Evolutionary conservation across 2,113 vertebrate species (phyloP), one percentile per base, ranked within the genome.

Genomic region (Brienomyrus brachyistius): DNA sequence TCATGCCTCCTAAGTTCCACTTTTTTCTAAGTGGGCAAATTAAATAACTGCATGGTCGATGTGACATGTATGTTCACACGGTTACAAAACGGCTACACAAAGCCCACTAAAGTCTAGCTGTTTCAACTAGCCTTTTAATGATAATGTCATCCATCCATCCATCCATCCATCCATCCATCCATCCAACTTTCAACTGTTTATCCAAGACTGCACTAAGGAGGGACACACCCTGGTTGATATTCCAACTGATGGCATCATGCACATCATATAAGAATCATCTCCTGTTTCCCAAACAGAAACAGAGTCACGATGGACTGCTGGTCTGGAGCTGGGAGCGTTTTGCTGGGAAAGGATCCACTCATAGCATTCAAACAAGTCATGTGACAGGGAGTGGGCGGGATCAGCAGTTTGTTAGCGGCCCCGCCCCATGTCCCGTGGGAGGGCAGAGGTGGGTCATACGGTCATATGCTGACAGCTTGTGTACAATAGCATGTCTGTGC

Each of bases 381-480:
- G 31, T 35, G 51, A 52, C 13, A 1, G 82, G 82, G 21, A 47
- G 82, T 40, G 82, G 82, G 82, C 2, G 45, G 23, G 51, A 51
- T 52, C 31, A 52, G 31, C 3, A 3, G 15, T 87, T 13, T 54
- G 17, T 40, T 40, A 56, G 87, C 0, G 35, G 52, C 86, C 56
- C 54, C 15, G 21, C 11, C 27, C 35, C 40, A 19, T 21, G 21
- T 47, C 87, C 40, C 56, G 56, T 88, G 87, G 59, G 31, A 47
- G 52, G 87, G 54, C 31, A 66, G 54, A 66, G 87, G 86, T 87
- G 54, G 85, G 87, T 66, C 87, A 88, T 66, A 66, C 21, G 56
- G 56, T 88, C 87, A 66, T 40, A 88, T 88, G 87, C 87, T 88
- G 86, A 27, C 15, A 19, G 19, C 35, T 66, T 45, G 54, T 54